These are phyloP conservation scores for Rhinophrynus dorsalis DNA, from an alignment of 2,797 vertebrate genomes.

Conservation along the genomic window DNA sequence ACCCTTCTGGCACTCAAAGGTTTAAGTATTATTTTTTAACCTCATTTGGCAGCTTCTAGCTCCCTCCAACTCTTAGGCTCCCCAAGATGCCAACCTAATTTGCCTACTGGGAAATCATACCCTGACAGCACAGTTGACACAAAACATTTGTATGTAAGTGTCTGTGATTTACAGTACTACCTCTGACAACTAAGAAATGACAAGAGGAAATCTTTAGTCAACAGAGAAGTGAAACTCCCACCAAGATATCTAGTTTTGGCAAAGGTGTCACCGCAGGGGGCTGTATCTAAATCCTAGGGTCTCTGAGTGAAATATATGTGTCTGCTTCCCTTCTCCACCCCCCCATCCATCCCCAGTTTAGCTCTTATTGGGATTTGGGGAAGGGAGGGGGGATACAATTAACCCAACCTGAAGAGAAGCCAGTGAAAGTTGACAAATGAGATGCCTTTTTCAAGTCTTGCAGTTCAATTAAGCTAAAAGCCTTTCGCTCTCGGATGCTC, in stretches of 20 bases:
- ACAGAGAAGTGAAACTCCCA: conserved; percentile 1
- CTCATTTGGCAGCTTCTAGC: no score
- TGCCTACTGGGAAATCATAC: no score
- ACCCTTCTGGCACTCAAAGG: no score
- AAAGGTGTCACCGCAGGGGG: background rate
- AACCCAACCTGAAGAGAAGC: conserved; percentile 58
- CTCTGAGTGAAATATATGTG: conserved; percentile 20
- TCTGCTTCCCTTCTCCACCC: conserved; percentile 15
- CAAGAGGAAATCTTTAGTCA: background rate
- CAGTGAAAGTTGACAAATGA: conserved; percentile 61
- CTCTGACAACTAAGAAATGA: background rate
- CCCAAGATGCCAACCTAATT: no score
- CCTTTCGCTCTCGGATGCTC: conserved; percentile 53
- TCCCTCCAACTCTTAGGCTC: no score
- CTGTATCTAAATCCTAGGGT: background rate
- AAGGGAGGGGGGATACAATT: conserved; percentile 58
- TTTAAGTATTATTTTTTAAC: no score
- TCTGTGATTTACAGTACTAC: background rate
- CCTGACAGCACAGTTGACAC: no score
- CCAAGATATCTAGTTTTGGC: conserved; percentile 1
- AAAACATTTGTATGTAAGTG: conserved; percentile 9
- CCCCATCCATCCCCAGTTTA: background rate
- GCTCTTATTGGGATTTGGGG: conserved; percentile 40
- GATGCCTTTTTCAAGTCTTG: conserved; percentile 60
- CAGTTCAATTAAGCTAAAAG: conserved; percentile 74